These are phyloP conservation scores for Meta bourneti DNA, from an alignment of 2,888 invertebrate species.

Conservation along the genomic window DNA sequence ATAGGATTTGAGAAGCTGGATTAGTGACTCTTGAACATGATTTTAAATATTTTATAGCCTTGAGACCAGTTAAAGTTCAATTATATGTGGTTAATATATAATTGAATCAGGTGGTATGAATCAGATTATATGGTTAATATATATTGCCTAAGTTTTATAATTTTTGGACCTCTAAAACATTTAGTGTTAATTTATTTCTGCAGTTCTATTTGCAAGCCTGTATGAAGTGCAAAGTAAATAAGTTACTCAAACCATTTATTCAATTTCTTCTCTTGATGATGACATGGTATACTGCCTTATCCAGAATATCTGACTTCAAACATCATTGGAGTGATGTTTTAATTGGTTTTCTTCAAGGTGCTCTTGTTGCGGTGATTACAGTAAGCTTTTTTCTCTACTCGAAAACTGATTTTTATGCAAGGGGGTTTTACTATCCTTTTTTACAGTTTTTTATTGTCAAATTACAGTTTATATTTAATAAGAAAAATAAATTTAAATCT, in stretches of 20 bases:
- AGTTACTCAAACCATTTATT: constrained; percentile 90
- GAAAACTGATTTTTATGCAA: neutral
- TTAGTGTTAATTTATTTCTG: constrained; percentile 45
- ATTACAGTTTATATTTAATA: neutral
- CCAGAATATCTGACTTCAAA: constrained; percentile 96
- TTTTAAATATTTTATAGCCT: too few species aligned
- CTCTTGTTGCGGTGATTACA: constrained; percentile 80
- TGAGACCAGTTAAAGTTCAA: too few species aligned
- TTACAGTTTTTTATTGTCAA: neutral
- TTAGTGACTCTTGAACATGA: too few species aligned
- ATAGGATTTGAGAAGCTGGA: too few species aligned
- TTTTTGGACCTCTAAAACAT: neutral
- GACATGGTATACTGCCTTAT: constrained; percentile 93
- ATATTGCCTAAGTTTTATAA: too few species aligned
- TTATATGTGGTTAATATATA: too few species aligned
- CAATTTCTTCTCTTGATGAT: constrained; percentile 90
- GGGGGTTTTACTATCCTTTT: neutral
- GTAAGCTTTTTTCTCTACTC: constrained; percentile 77
- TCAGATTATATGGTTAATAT: too few species aligned
- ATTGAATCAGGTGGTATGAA: too few species aligned
- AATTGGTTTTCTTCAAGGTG: constrained; percentile 85
- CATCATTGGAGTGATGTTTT: constrained; percentile 99
- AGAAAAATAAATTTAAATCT: neutral
- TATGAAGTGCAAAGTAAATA: constrained; percentile 89
- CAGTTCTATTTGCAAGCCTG: constrained; percentile 92